Evolutionary conservation across 2,113 vertebrate species (phyloP).

Genomic region (Mesitornis unicolor): DNA sequence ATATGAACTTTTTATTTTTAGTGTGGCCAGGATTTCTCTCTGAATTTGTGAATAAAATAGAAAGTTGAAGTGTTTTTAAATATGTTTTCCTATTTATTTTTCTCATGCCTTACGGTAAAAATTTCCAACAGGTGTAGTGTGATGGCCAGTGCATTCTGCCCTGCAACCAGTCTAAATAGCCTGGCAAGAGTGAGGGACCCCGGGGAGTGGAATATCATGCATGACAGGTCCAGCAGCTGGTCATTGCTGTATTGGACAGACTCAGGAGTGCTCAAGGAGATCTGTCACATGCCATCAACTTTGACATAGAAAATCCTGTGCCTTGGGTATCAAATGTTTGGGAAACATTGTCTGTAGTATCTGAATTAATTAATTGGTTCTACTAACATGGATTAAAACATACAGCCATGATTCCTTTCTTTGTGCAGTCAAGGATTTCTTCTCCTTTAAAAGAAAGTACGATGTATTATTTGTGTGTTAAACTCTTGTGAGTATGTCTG

Average conservation of each 20-base stretch:
- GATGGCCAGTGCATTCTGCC: neutral
- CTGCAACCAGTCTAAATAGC: neutral
- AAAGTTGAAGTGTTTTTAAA: neutral
- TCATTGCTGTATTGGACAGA: neutral
- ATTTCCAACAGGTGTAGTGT: neutral
- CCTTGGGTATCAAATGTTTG: neutral
- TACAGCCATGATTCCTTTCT: rapidly evolving
- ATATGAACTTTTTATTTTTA: neutral
- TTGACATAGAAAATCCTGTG: neutral
- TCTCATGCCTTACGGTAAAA: neutral
- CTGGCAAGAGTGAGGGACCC: neutral
- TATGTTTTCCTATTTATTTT: neutral
- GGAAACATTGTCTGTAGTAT: neutral
- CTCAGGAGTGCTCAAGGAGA: neutral
- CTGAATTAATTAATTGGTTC: neutral
- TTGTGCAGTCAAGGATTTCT: neutral
- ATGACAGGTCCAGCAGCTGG: neutral
- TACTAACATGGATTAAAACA: neutral
- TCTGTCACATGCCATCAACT: neutral
- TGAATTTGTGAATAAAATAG: neutral
- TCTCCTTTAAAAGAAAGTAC: neutral
- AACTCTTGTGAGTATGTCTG: neutral
- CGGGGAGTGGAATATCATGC: neutral
- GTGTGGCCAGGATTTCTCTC: neutral
- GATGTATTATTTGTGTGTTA: neutral